Percentiles rank a stretch among this genome's conserved stretches.
Conservation (phyloP, 1,140 invertebrate genomes). For the Manduca sexta region DNA sequence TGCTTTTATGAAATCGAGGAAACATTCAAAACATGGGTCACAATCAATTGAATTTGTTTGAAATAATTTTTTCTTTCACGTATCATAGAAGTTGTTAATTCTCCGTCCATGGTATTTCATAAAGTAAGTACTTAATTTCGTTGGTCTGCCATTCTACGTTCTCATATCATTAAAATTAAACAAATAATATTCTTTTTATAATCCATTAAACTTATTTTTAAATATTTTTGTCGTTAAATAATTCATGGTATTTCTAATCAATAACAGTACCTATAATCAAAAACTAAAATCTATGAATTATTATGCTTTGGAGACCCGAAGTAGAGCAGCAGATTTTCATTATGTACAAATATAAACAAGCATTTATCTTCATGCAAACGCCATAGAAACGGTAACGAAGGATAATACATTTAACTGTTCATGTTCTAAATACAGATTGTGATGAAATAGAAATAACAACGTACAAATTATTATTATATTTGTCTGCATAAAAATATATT, state of each 20-base stretch:
- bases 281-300: too few relatives aligned
- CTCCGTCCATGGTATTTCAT: slow-evolving; percentile 63
- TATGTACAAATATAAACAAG: slow-evolving; percentile 6
- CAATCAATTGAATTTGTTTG: too few relatives aligned
- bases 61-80: neutral
- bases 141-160: slow-evolving; percentile 31
- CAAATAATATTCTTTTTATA: too few relatives aligned
- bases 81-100: slow-evolving; percentile 43
- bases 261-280: too few relatives aligned
- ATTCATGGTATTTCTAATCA: too few relatives aligned
- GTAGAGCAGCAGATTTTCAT: neutral
- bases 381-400: slow-evolving; percentile 2
- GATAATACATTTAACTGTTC: neutral
- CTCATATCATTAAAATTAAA: neutral
- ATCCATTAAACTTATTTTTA: too few relatives aligned
- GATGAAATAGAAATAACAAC: slow-evolving; percentile 42
- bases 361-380: slow-evolving; percentile 7
- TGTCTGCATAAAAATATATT: slow-evolving; percentile 53
- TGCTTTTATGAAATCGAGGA: slow-evolving; percentile 10
- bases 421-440: slow-evolving; percentile 23
- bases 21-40: too few relatives aligned
- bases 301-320: too few relatives aligned
- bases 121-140: slow-evolving; percentile 65
- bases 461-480: slow-evolving; percentile 52
- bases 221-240: too few relatives aligned